Conservation (phyloP, 1,140 invertebrate genomes). For the Bicyclus anynana region DNA sequence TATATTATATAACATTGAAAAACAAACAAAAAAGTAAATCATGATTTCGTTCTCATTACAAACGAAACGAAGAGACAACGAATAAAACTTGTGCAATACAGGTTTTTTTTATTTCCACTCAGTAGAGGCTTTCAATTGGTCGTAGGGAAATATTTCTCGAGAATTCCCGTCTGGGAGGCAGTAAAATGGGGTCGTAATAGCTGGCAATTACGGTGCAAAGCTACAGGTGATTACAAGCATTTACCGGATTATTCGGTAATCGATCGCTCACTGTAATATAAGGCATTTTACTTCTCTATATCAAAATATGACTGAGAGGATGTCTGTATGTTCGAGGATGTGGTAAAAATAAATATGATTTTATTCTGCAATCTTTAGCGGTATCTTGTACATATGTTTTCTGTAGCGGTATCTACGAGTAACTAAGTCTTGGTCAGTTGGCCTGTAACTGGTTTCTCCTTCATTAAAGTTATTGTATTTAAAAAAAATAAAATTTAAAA, state of each 20-base stretch:
- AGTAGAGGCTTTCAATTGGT: slow-evolving; percentile 2
- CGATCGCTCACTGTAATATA: slow-evolving; percentile 51
- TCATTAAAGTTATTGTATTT: too few relatives aligned
- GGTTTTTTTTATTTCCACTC: not conserved
- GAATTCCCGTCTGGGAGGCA: slow-evolving; percentile 16
- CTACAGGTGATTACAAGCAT: slow-evolving; percentile 60
- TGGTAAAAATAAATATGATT: too few relatives aligned
- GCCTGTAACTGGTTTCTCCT: too few relatives aligned
- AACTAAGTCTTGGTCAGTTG: too few relatives aligned
- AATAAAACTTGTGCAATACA: not conserved
- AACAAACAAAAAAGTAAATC: too few relatives aligned
- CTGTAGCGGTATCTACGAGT: too few relatives aligned
- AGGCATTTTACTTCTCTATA: slow-evolving; percentile 21
- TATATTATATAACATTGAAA: too few relatives aligned
- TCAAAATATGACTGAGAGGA: not conserved
- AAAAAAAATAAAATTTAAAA: too few relatives aligned
- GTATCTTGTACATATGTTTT: too few relatives aligned
- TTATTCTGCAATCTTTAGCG: too few relatives aligned
- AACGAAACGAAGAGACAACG: too few relatives aligned
- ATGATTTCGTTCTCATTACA: too few relatives aligned
- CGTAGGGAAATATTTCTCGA: slow-evolving; percentile 8
- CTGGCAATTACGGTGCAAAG: slow-evolving; percentile 57
- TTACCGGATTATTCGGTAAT: slow-evolving; percentile 68
- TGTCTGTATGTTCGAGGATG: not conserved
- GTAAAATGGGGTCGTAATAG: slow-evolving; percentile 42